A percentile compares a stretch with the other conserved stretches of the same genome.
phyloP scores from a whole-genome alignment of 2,113 vertebrate species.

The Brachypodius melanocephalos region DNA sequence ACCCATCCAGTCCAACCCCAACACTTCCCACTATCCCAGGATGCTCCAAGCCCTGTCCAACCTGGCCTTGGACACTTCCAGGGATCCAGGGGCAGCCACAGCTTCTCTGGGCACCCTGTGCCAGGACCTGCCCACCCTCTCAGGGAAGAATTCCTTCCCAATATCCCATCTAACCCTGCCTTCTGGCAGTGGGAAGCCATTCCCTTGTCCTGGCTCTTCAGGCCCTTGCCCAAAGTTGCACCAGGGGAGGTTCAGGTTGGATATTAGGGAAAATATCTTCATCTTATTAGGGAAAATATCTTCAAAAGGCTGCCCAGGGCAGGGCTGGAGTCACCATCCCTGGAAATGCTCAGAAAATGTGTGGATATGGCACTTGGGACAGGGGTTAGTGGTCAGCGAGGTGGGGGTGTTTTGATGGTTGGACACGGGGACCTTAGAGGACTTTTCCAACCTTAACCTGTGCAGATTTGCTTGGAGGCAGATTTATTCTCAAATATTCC shows the following conservation, averaged over 20 bases:
- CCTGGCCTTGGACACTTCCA: neutral
- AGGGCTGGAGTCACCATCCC: neutral
- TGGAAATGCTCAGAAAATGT: neutral
- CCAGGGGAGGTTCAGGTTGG: neutral
- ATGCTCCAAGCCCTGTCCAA: fast-evolving
- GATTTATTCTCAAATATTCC: neutral
- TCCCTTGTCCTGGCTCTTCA: neutral
- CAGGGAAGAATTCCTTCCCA: neutral
- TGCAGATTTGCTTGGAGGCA: neutral
- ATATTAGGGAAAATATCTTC: neutral
- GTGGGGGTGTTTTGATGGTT: neutral
- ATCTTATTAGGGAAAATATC: neutral
- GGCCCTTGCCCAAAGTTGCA: neutral
- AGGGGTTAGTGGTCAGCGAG: fast-evolving
- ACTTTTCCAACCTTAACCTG: neutral
- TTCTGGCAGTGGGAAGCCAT: neutral
- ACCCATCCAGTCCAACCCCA: neutral
- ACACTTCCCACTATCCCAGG: neutral
- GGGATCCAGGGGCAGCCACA: neutral
- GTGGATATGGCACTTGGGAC: neutral
- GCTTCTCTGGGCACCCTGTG: neutral
- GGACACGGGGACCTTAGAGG: neutral
- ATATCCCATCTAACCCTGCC: neutral
- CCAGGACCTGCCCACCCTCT: fast-evolving
- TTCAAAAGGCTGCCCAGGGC: neutral